These are phyloP conservation scores for Subanguina moxae DNA, from an alignment of 1,140 invertebrate species.

Conservation along the genomic window DNA sequence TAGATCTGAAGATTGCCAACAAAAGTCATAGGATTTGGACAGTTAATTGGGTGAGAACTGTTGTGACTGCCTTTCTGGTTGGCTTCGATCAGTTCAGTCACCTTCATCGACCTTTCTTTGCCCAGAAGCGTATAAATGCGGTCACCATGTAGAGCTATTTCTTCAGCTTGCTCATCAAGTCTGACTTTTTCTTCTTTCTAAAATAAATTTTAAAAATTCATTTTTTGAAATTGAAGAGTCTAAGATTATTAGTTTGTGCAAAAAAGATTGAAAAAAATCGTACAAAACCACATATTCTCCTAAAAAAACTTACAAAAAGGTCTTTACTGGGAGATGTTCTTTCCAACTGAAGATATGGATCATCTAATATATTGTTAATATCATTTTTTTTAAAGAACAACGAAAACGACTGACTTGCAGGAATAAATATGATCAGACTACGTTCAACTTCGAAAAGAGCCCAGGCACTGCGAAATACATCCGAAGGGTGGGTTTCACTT, in stretches of 20 bases:
- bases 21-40: neutral
- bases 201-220: neutral
- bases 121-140: neutral
- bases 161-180: neutral
- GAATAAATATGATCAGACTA: neutral
- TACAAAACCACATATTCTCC: too few species aligned
- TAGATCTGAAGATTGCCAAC: neutral
- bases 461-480: constrained; percentile 1
- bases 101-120: neutral
- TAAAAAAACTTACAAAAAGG: too few species aligned
- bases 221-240: too few species aligned
- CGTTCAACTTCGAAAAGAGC: neutral
- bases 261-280: too few species aligned
- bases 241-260: too few species aligned
- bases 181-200: neutral
- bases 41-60: neutral
- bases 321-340: too few species aligned
- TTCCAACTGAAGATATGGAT: too few species aligned
- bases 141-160: neutral
- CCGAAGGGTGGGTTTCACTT: neutral
- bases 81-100: neutral
- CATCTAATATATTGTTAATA: too few species aligned
- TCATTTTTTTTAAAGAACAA: too few species aligned
- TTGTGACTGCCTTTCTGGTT: neutral
- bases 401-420: neutral